Conservation (phyloP, 2,888 invertebrate genomes). For the Abrostola triplasia region DNA sequence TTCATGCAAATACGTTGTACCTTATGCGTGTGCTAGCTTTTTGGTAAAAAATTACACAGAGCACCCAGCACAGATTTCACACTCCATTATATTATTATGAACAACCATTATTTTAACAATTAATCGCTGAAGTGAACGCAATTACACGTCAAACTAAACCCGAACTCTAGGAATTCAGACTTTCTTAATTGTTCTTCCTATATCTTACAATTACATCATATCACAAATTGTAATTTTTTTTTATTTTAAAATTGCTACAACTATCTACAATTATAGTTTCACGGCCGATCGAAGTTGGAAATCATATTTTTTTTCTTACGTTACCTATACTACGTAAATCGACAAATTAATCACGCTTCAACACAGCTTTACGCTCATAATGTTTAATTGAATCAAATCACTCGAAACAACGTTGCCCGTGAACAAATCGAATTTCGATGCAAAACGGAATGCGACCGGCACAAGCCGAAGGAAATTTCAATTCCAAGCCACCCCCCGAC, state of each 20-base stretch:
- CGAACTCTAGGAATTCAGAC: constrained; percentile 40
- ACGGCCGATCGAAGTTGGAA: constrained; percentile 38
- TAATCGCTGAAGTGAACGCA: constrained; percentile 31
- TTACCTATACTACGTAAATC: constrained; percentile 58
- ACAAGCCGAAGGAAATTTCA: constrained; percentile 81
- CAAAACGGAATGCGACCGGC: constrained; percentile 73
- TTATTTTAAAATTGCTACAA: constrained; percentile 41
- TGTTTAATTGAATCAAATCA: constrained; percentile 82
- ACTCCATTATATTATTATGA: constrained; percentile 37
- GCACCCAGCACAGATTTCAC: constrained; percentile 35
- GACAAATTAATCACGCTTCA: constrained; percentile 66
- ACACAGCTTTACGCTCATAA: constrained; percentile 67
- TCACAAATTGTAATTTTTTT: constrained; percentile 34
- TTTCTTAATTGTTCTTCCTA: constrained; percentile 43
- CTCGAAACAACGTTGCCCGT: constrained; percentile 73
- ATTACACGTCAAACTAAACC: constrained; percentile 36
- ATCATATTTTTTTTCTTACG: constrained; percentile 48
- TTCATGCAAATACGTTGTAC: constrained; percentile 23
- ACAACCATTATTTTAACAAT: constrained; percentile 25
- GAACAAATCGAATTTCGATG: constrained; percentile 79
- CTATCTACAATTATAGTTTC: constrained; percentile 47
- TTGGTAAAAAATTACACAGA: constrained; percentile 23
- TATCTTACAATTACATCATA: constrained; percentile 47
- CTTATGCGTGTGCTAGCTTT: constrained; percentile 19
- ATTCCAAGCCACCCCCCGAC: constrained; percentile 77